phyloP scores from a whole-genome alignment of 2,888 invertebrate genomes.

The Aleiodes alternator region DNA sequence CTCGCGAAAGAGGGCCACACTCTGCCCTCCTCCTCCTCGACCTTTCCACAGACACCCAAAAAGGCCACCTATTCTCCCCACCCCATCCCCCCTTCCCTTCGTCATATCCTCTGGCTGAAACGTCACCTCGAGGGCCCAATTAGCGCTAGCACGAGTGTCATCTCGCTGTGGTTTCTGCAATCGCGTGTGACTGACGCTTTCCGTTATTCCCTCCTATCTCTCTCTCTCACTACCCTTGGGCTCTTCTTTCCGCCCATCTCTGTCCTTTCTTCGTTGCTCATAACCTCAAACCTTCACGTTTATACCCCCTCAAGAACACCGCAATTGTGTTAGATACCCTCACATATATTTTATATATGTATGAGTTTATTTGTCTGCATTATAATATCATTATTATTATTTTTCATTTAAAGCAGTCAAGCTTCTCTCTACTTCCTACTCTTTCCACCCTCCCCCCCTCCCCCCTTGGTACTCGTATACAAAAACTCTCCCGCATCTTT shows the following conservation, averaged over 20 bases:
- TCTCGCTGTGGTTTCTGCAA: conserved; percentile 72
- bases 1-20: conserved; percentile 28
- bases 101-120: conserved; percentile 51
- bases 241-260: conserved; percentile 49
- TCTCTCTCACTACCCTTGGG: conserved; percentile 47
- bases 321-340: conserved; percentile 44
- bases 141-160: conserved; percentile 74
- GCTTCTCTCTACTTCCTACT: conserved; percentile 2
- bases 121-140: conserved; percentile 75
- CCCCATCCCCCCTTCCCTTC: conserved; percentile 6
- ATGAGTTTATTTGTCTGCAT: conserved; percentile 36
- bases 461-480: conserved; percentile 30
- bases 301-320: conserved; percentile 45
- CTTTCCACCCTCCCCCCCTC: conserved; percentile 31
- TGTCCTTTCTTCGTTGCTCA: conserved; percentile 33
- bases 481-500: not conserved
- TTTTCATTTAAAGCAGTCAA: conserved; percentile 13
- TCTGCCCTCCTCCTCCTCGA: conserved; percentile 43
- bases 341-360: conserved; percentile 24
- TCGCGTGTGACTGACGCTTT: conserved; percentile 71
- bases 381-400: conserved; percentile 39
- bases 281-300: conserved; percentile 39
- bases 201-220: conserved; percentile 58
- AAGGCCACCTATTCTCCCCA: conserved; percentile 54
- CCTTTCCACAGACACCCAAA: conserved; percentile 55